phyloP scores from a whole-genome alignment of 2,797 vertebrate species.

The Aeoliscus strigatus region DNA sequence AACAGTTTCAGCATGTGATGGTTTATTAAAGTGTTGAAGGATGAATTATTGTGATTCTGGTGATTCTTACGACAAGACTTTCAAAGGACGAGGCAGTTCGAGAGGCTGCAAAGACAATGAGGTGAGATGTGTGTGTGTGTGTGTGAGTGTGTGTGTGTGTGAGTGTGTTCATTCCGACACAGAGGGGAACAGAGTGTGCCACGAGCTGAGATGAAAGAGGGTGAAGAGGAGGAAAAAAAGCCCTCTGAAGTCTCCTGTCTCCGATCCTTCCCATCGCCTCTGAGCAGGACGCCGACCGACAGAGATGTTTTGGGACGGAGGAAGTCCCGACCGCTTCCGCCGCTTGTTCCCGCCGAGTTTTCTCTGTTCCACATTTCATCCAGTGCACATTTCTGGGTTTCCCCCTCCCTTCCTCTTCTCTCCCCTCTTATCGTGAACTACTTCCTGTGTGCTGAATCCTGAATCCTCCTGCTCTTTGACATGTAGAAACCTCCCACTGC shows the following conservation, averaged over 20 bases:
- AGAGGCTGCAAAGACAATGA: conserved; percentile 10
- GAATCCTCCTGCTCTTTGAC: conserved; percentile 14
- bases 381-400: conserved; percentile 31
- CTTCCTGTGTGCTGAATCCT: conserved; percentile 1
- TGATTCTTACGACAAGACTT: no score
- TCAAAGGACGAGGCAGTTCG: conserved; percentile 15
- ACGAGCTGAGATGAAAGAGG: conserved; percentile 58
- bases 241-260: conserved; percentile 49
- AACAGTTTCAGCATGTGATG: no score
- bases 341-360: conserved; percentile 36
- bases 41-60: no score
- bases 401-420: conserved; percentile 1
- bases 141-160: conserved; percentile 10
- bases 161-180: conserved; percentile 33
- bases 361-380: conserved; percentile 38
- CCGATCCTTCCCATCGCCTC: conserved; percentile 41
- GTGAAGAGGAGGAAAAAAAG: conserved; percentile 20
- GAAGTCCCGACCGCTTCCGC: conserved; percentile 42
- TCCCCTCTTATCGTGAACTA: conserved; percentile 4
- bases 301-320: conserved; percentile 37
- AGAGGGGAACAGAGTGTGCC: conserved; percentile 34
- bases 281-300: conserved; percentile 38
- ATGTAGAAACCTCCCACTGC: conserved; percentile 34
- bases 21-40: no score
- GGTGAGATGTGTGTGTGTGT: conserved; percentile 6